Conservation (phyloP, 2,113 vertebrate genomes). For the Theropithecus gelada region DNA sequence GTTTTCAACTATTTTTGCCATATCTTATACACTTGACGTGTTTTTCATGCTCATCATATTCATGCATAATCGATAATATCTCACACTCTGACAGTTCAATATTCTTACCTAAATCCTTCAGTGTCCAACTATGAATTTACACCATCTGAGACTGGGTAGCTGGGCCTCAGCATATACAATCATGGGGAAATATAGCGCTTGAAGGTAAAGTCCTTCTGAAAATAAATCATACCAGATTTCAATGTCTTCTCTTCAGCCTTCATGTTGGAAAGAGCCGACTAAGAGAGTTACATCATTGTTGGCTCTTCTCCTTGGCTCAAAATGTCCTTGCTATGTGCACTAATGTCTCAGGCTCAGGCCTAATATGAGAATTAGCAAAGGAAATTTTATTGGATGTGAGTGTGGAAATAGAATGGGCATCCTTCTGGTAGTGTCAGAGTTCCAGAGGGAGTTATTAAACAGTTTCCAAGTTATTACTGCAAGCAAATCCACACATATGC, state of each 20-base stretch:
- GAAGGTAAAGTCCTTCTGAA: neutral
- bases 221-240: neutral
- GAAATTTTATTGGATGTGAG: neutral
- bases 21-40: neutral
- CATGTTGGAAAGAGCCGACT: neutral
- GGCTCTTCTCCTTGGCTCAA: neutral
- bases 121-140: neutral
- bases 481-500: neutral
- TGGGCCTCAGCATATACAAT: neutral
- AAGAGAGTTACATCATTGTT: neutral
- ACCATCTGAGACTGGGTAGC: neutral
- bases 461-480: neutral
- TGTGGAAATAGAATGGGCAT: neutral
- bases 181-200: rapidly evolving
- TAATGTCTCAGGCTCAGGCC: neutral
- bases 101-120: slow-evolving; percentile 17
- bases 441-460: slow-evolving; percentile 36
- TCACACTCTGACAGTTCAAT: neutral
- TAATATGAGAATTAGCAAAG: neutral
- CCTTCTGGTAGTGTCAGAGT: neutral
- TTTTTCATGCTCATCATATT: neutral
- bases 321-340: neutral
- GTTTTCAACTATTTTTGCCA: neutral
- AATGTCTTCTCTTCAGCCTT: neutral
- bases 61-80: neutral